phyloP scores from a whole-genome alignment of 2,888 invertebrate genomes.

The Athrips mouffetella region DNA sequence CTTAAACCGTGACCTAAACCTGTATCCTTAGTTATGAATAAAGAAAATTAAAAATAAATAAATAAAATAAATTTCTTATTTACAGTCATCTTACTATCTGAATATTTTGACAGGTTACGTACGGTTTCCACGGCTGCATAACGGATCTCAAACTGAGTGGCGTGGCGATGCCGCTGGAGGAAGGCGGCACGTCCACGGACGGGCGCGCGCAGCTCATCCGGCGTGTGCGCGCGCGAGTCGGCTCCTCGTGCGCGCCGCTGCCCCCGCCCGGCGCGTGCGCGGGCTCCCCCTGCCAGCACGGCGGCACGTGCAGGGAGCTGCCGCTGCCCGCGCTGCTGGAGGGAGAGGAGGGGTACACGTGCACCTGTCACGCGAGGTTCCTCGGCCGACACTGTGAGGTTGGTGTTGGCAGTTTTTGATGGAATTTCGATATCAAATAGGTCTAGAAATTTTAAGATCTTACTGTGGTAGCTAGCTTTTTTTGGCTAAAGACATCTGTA shows the following conservation, averaged over 20 bases:
- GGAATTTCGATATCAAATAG: not conserved
- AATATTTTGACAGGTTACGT: constrained; percentile 87
- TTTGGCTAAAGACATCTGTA: not conserved
- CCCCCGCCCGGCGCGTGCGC: constrained; percentile 56
- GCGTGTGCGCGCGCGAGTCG: constrained; percentile 52
- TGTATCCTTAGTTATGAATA: too few relatives aligned
- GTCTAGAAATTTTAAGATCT: not conserved
- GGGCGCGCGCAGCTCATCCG: constrained; percentile 56
- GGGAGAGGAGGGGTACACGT: constrained; percentile 79
- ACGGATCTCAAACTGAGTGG: constrained; percentile 89
- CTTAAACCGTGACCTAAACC: too few relatives aligned
- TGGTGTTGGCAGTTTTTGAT: not conserved
- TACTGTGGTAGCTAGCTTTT: too few relatives aligned
- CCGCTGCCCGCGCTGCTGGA: constrained; percentile 37
- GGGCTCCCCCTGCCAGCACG: constrained; percentile 62
- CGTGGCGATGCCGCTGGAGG: constrained; percentile 83
- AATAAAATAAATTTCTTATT: too few relatives aligned
- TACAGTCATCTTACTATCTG: too few relatives aligned
- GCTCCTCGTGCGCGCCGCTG: constrained; percentile 46
- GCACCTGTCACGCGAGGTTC: constrained; percentile 88
- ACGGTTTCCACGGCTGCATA: constrained; percentile 95
- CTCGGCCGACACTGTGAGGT: constrained; percentile 87
- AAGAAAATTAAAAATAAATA: too few relatives aligned
- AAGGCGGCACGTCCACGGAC: constrained; percentile 53
- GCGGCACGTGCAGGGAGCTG: constrained; percentile 79